Percentiles rank a stretch among this genome's conserved stretches.
Conservation (phyloP, 2,888 invertebrate species). For the Tubulanus polymorphus region DNA sequence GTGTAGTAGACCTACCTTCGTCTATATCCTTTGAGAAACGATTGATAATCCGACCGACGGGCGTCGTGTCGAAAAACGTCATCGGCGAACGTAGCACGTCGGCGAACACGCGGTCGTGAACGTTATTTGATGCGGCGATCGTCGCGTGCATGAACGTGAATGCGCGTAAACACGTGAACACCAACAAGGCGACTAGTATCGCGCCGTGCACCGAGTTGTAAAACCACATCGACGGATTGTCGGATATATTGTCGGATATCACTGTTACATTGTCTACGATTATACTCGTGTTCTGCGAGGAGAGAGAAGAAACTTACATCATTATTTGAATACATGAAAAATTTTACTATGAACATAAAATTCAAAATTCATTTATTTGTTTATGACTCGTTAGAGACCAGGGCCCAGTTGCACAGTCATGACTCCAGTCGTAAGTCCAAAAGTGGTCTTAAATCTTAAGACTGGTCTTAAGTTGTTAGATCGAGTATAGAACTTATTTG, state of each 20-base stretch:
- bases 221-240: constrained; percentile 57
- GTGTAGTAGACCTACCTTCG: constrained; percentile 50
- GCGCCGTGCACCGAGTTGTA: constrained; percentile 59
- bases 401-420: no score
- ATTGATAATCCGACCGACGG: constrained; percentile 47
- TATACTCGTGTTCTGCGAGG: constrained; percentile 29
- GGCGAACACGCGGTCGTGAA: constrained; percentile 45
- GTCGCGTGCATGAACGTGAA: constrained; percentile 59
- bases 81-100: constrained; percentile 36
- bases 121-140: constrained; percentile 57
- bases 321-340: no score
- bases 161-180: constrained; percentile 59
- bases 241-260: constrained; percentile 51
- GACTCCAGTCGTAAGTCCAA: no score
- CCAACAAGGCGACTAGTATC: constrained; percentile 57
- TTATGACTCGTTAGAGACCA: no score
- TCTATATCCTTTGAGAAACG: constrained; percentile 51
- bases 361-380: no score
- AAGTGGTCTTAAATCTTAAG: no score
- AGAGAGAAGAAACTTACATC: no score
- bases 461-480: no score
- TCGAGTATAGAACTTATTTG: no score
- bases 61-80: constrained; percentile 48
- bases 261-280: constrained; percentile 31
- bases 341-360: no score